A percentile compares a stretch with the other conserved stretches of the same genome.
Conservation (phyloP, 2,888 invertebrate species). For the Erpobdella octoculata region DNA sequence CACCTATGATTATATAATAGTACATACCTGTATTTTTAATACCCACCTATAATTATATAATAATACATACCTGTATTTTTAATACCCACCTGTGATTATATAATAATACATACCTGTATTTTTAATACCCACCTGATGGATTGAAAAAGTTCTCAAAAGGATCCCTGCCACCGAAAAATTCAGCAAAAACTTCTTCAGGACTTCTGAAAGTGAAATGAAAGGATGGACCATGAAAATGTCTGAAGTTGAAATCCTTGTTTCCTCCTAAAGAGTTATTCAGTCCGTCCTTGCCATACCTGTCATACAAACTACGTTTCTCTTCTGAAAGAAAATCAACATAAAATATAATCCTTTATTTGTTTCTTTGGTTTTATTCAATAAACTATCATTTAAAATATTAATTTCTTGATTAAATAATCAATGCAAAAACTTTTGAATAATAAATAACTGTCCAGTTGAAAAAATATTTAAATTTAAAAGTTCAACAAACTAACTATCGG, state of each 20-base stretch:
- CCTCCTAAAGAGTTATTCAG: constrained; percentile 54
- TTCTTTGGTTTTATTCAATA: background rate
- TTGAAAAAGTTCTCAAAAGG: constrained; percentile 66
- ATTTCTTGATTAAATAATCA: background rate
- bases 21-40: too few relatives aligned
- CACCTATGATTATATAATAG: too few relatives aligned
- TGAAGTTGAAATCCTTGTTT: background rate
- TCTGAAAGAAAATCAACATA: constrained; percentile 59
- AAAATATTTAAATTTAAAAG: background rate
- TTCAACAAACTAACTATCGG: constrained; percentile 70
- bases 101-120: too few relatives aligned
- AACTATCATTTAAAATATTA: background rate
- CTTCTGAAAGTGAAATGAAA: constrained; percentile 74
- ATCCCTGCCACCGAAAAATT: constrained; percentile 79
- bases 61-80: too few relatives aligned
- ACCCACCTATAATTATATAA: too few relatives aligned
- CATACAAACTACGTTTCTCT: constrained; percentile 83
- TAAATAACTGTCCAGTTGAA: background rate
- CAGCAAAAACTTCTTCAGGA: constrained; percentile 94
- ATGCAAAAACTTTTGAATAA: background rate
- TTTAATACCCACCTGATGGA: background rate
- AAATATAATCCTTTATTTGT: too few relatives aligned
- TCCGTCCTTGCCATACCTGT: constrained; percentile 89
- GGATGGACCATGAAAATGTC: constrained; percentile 12
- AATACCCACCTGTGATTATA: too few relatives aligned